Evolutionary conservation across 37 sponge, comb jelly and placozoan species (phyloP).

Genomic region (Amphimedon queenslandica): DNA sequence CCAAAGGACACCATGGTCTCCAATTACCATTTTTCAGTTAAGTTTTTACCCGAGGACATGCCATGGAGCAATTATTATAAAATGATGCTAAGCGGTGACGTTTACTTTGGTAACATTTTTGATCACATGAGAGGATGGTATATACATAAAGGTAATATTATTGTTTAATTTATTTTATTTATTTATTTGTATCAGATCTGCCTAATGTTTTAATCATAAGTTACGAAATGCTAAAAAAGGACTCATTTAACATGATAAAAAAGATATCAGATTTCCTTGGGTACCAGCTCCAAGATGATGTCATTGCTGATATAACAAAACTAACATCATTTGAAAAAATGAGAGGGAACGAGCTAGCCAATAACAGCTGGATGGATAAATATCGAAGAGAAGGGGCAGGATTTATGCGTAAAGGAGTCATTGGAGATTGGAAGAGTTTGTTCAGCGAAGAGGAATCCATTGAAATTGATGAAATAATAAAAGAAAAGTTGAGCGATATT

Average conservation of each 20-base stretch:
- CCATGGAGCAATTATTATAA: slow-evolving; percentile 13
- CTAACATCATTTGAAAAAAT: slow-evolving; percentile 35
- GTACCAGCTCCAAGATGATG: slow-evolving; percentile 7
- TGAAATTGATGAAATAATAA: not conserved
- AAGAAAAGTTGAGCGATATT: not conserved
- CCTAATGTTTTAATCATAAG: not conserved
- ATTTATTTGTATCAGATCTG: not conserved
- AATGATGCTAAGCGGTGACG: slow-evolving; percentile 23
- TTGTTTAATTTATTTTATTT: not conserved
- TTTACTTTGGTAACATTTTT: slow-evolving; percentile 12
- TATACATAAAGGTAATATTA: slow-evolving; percentile 6
- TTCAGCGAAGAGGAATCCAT: slow-evolving; percentile 18
- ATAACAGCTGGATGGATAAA: slow-evolving; percentile 19
- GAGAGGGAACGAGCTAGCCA: slow-evolving; percentile 27
- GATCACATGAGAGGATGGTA: slow-evolving; percentile 28
- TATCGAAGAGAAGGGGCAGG: not conserved
- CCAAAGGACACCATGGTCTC: slow-evolving; percentile 73
- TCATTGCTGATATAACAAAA: slow-evolving; percentile 15
- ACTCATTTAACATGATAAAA: not conserved
- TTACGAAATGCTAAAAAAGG: not conserved
- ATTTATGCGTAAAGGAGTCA: slow-evolving; percentile 20
- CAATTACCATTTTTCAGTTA: slow-evolving; percentile 30
- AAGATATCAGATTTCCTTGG: slow-evolving; percentile 7
- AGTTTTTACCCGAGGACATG: not conserved
- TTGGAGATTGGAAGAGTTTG: slow-evolving; percentile 33